These are phyloP conservation scores for Sarcophaga variegata DNA, from an alignment of 2,888 invertebrate genomes.

Conservation along the genomic window DNA sequence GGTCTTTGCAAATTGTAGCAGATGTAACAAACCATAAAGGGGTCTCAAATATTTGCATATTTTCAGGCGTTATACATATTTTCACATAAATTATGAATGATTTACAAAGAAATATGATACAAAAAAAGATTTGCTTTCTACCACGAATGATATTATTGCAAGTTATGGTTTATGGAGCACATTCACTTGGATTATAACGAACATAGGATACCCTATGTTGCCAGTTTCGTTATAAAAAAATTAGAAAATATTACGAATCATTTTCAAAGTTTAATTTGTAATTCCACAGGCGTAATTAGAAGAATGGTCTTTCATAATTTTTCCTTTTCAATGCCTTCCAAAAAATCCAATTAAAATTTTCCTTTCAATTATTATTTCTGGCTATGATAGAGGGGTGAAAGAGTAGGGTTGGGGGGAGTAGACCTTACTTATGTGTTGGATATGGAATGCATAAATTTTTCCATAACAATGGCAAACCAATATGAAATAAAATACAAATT, in stretches of 20 bases:
- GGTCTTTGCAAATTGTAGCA: background rate
- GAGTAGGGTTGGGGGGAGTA: background rate
- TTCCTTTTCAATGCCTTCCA: background rate
- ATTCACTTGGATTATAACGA: background rate
- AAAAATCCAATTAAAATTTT: background rate
- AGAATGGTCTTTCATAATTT: background rate
- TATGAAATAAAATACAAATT: slow-evolving; percentile 34
- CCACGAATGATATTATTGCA: background rate
- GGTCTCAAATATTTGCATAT: slow-evolving; percentile 20
- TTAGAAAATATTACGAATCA: background rate
- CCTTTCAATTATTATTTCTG: background rate
- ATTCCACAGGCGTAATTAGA: background rate
- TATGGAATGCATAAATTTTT: background rate
- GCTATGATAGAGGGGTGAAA: background rate
- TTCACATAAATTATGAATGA: slow-evolving; percentile 19
- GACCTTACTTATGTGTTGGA: background rate
- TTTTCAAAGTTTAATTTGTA: background rate
- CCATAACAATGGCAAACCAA: background rate
- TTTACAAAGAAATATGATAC: background rate
- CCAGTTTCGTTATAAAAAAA: no score
- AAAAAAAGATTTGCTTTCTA: background rate
- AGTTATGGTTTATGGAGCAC: background rate
- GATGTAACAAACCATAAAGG: background rate
- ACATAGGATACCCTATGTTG: no score
- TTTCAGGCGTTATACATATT: background rate